Base-by-base conservation (phyloP, 2,888 invertebrate genomes). In the Epinotia bilunana region DNA sequence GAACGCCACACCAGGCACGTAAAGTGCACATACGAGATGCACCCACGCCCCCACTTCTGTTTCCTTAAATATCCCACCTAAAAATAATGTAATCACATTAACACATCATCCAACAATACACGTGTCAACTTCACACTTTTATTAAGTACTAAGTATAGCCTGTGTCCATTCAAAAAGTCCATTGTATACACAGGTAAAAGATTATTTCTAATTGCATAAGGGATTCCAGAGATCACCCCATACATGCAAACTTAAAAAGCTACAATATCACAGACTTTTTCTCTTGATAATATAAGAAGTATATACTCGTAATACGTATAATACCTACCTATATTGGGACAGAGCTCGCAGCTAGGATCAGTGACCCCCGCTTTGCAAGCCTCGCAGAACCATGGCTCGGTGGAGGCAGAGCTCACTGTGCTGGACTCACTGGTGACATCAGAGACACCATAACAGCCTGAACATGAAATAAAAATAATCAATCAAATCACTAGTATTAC, bases 371-470 rank as follows among this genome's bases (percentile, higher is more conserved):
- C 98, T 83, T 98, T 97, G 86, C 99, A 99, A 6, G 99, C 98
- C 89, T 99, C 99, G 94, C 99, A 99, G 91, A 99, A 99, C 99
- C 99, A 99, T 0, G 99, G 99, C 79, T 99, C 99, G 0, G 99
- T 99, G 43, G 99, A 98, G 72, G 98, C 98, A 0, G 98, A 97
- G 16, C 99, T 99, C 79, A 98, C 97, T 39, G 98, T 98, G 86
- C 99, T 99, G 6, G 98, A 97, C 78, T 98, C 96, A 91, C 98
- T 98, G 58, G 97, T 97, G 62, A 97, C 96, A 87, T 99, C 99
- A 62, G 98, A 97, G 57, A 99, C 97, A 7, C 99, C 99, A 91
- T 99, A 99, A 86, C 99, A 99, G 78, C 98, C 96, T 96, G 80
- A 16, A 53, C 9, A 60, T 5, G 0, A 60, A 60, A 68, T 4